A percentile compares a stretch with the other conserved stretches of the same genome.
Conservation (phyloP, 2,888 invertebrate species). For the Anticlea derivata region DNA sequence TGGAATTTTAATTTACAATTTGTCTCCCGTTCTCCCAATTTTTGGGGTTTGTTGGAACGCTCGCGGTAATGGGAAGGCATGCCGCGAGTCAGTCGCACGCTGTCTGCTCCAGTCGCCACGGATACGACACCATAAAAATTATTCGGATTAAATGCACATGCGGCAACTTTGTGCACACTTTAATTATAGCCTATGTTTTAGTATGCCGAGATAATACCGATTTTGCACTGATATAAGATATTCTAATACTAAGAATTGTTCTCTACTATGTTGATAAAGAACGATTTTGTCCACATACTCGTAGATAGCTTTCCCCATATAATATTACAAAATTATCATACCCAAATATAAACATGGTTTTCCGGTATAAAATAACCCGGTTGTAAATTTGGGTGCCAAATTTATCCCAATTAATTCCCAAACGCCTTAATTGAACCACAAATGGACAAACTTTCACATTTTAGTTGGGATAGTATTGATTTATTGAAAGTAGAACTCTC, state of each 20-base stretch:
- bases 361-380: slow-evolving; percentile 16
- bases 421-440: slow-evolving; percentile 20
- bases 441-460: slow-evolving; percentile 27
- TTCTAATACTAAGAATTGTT: too few species aligned
- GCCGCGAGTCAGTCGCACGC: slow-evolving; percentile 63
- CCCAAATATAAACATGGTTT: slow-evolving; percentile 23
- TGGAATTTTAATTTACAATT: slow-evolving; percentile 75
- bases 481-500: slow-evolving; percentile 27
- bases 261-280: background rate
- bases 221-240: slow-evolving; percentile 6
- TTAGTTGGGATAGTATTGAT: slow-evolving; percentile 24
- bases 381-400: slow-evolving; percentile 25
- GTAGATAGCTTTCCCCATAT: slow-evolving; percentile 15
- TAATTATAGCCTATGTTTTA: slow-evolving; percentile 18
- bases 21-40: slow-evolving; percentile 56
- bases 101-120: slow-evolving; percentile 48
- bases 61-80: slow-evolving; percentile 67
- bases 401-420: slow-evolving; percentile 27
- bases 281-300: background rate
- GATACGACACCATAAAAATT: slow-evolving; percentile 46
- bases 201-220: slow-evolving; percentile 9
- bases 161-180: slow-evolving; percentile 34
- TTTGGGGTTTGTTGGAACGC: slow-evolving; percentile 62
- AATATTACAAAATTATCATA: slow-evolving; percentile 20
- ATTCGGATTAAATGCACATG: slow-evolving; percentile 53